Conservation (phyloP, 1,140 invertebrate genomes). For the Rhynchophorus ferrugineus region DNA sequence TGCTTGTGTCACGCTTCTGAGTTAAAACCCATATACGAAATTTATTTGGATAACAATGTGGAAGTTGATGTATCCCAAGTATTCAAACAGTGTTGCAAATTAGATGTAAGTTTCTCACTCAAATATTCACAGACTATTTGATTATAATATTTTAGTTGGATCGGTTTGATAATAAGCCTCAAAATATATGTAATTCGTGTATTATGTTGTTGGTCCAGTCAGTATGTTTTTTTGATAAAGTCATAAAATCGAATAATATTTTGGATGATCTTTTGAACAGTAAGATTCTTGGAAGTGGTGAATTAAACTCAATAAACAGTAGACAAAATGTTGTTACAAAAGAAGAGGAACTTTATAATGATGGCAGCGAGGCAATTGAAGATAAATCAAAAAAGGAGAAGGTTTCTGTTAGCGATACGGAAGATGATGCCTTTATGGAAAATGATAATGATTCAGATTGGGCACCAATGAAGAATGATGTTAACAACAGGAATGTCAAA, state of each 20-base stretch:
- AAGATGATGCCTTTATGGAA: conserved; percentile 8
- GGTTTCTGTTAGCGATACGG: conserved; percentile 6
- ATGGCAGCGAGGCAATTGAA: not conserved
- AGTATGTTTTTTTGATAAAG: conserved; percentile 10
- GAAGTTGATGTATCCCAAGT: conserved; percentile 5
- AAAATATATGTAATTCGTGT: conserved; percentile 11
- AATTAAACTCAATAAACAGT: not conserved
- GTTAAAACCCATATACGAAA: conserved; percentile 8
- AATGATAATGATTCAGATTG: conserved; percentile 16
- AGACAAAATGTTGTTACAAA: not conserved
- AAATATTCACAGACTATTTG: not conserved
- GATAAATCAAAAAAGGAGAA: not conserved
- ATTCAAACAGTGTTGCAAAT: conserved; percentile 8
- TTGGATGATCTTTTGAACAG: conserved; percentile 5
- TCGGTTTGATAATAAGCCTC: conserved; percentile 10
- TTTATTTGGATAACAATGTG: conserved; percentile 3
- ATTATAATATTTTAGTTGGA: conserved; percentile 4
- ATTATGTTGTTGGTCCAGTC: conserved; percentile 6
- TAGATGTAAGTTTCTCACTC: conserved; percentile 10
- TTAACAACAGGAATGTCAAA: not conserved
- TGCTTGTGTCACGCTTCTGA: conserved; percentile 5
- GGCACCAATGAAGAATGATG: conserved; percentile 7
- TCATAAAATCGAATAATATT: conserved; percentile 3
- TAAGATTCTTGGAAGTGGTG: not conserved
- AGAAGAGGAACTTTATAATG: not conserved